Evolutionary conservation across 2,888 invertebrate genomes (phyloP), one percentile per base, ranked within the genome.

Genomic region (Xestia c-nigrum): DNA sequence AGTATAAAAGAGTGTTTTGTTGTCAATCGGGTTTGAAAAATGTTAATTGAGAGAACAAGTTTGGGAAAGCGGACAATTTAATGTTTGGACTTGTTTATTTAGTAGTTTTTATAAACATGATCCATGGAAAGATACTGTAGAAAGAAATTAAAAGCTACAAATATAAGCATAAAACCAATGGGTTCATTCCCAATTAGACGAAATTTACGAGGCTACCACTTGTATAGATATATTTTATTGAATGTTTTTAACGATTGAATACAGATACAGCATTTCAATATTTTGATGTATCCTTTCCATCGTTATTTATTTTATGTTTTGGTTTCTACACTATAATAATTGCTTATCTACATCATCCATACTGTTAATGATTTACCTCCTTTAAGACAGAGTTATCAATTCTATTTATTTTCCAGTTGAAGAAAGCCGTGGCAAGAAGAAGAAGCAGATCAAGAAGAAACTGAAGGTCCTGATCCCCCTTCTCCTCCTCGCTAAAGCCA

Each of bases 391-490:
- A n/a, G 6, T 64, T n/a, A 43, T 14, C 14, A 64, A n/a, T 43
- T n/a, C 1, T 16, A 16, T 43, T 38, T 9, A 3, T 0, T 64
- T 64, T 64, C 5, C 93, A 98, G 94, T 84, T 47, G 94, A 91
- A 7, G 94, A 94, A 87, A 97, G 97, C 86, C 98, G 98, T 88
- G 98, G 97, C 83, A 98, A 98, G 95, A 97, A 98, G 94, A 98
- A 98, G 97, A 98, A 98, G 95, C 94, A 97, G 89, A 91, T 98
- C 19, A 96, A 96, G 89, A 95, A 96, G 94, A 95, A 95, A 84
- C 83, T 96, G 71, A 96, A 96, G 80, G 67, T 96, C 74, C 91
- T 96, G 78, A 93, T 96, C 57, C 97, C 97, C 96, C 89, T 98
- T 96, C 67, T 94, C 76, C 96, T 98, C 84, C 93, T 98, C 85